These are phyloP conservation scores for Chromoteleia sp. DNA, from an alignment of 2,888 invertebrate species.

Conservation along the genomic window DNA sequence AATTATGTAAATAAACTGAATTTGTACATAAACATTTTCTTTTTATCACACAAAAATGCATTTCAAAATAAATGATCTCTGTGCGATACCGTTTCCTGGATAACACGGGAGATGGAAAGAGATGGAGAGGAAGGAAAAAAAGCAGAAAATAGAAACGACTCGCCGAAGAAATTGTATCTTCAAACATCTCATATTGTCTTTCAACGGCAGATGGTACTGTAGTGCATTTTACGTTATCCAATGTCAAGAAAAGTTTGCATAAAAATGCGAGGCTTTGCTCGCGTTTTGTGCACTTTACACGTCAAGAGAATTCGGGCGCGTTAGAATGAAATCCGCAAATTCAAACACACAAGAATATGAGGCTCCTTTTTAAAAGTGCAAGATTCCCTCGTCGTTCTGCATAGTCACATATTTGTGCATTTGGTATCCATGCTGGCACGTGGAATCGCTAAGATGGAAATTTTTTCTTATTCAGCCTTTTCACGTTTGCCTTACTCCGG, in stretches of 20 bases:
- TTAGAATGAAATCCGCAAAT: slow-evolving; percentile 62
- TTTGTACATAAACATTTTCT: background rate
- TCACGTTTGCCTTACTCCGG: slow-evolving; percentile 50
- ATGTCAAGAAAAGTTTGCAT: slow-evolving; percentile 68
- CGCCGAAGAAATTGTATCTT: slow-evolving; percentile 57
- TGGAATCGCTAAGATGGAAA: slow-evolving; percentile 50
- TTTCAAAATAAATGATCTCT: slow-evolving; percentile 35
- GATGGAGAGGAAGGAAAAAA: background rate
- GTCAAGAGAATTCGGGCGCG: slow-evolving; percentile 55
- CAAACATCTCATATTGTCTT: slow-evolving; percentile 65
- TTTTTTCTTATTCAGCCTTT: slow-evolving; percentile 55
- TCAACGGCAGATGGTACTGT: slow-evolving; percentile 61
- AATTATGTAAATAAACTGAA: slow-evolving; percentile 28
- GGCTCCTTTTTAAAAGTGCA: slow-evolving; percentile 57
- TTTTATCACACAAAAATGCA: background rate
- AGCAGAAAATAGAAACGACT: slow-evolving; percentile 22
- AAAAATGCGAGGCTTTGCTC: slow-evolving; percentile 56
- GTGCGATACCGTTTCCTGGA: background rate
- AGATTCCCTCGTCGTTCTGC: slow-evolving; percentile 54
- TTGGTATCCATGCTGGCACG: slow-evolving; percentile 49
- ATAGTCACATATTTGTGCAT: slow-evolving; percentile 62
- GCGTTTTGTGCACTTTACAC: slow-evolving; percentile 63
- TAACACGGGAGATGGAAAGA: background rate
- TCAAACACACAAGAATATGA: slow-evolving; percentile 57
- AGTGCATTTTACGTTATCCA: slow-evolving; percentile 57